Base-by-base conservation (phyloP, 1,140 invertebrate species). In the Drosophila serrata region DNA sequence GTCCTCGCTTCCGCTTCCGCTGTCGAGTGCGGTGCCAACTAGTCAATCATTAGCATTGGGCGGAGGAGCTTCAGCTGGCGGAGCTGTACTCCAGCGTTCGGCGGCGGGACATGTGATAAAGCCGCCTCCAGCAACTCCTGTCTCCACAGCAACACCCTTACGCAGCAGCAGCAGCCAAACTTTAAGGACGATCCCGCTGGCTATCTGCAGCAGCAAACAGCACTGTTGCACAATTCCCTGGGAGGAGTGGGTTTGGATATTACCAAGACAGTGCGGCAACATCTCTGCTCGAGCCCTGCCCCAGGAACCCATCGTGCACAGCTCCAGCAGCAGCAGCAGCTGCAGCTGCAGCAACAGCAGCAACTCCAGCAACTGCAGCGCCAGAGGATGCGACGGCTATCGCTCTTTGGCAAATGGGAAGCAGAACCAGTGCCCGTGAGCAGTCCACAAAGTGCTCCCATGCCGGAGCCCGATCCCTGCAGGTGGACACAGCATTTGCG, bases 131-230 rank as follows among this genome's bases (percentile, higher is more conserved):
- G 42, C 51, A 37, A 46, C 31, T 31, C 37, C 68, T 40, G 15
- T 15, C 45, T 13, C 9, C 39, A 13, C 33, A 49, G 13, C 56
- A 9, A 31, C 27, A n/a, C 35, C n/a, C n/a, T n/a, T n/a, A n/a
- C n/a, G 19, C 74, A 51, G 73, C 75, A 93, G 69, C 61, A 92
- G 65, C 80, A 88, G 27, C 96, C 95, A 2, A 96, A 95, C 39
- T 98, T 98, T 82, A 95, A 98, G 93, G 97, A 98, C 76, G 97
- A 98, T 93, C 97, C 97, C 0, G 97, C 95, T 87, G 97, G 96
- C 6, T 98, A 98, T 93, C 93, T 98, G 59, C 96, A 97, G 6
- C 97, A 97, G 82, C 97, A 97, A 87, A 97, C 97, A 2, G 96
- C 96, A 29, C 86, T 97, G 62, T 82, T 98, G 29, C 97, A 98